Conservation (phyloP, 2,797 vertebrate genomes). For the Scleropages formosus region DNA sequence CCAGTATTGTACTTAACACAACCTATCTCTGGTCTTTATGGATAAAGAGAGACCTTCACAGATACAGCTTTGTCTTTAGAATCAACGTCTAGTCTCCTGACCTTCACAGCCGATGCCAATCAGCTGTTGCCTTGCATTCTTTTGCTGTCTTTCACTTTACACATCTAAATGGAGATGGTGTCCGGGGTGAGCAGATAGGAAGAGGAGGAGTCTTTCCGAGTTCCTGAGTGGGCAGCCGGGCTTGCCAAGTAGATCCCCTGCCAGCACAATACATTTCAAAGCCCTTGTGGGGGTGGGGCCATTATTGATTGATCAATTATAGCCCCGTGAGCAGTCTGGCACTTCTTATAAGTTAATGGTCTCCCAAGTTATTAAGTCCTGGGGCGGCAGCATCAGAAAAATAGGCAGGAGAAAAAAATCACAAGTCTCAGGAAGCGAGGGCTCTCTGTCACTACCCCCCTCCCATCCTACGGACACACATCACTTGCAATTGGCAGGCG, state of each 20-base stretch:
- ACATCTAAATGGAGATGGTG: too few relatives aligned
- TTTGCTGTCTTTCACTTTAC: too few relatives aligned
- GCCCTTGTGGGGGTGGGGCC: constrained; percentile 21
- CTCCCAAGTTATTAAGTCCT: constrained; percentile 48
- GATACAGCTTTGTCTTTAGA: neutral
- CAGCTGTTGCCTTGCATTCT: too few relatives aligned
- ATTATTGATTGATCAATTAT: constrained; percentile 43
- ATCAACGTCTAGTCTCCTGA: too few relatives aligned
- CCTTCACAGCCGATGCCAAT: too few relatives aligned
- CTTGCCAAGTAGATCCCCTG: constrained; percentile 22
- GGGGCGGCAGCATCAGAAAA: constrained; percentile 16
- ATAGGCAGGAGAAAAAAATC: constrained; percentile 9
- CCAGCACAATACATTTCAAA: constrained; percentile 28
- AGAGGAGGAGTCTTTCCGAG: too few relatives aligned
- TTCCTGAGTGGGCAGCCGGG: too few relatives aligned
- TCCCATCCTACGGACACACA: constrained; percentile 38
- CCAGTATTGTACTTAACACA: neutral
- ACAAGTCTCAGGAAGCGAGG: constrained; percentile 27
- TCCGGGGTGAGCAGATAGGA: too few relatives aligned
- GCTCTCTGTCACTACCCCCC: constrained; percentile 41
- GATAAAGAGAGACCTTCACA: neutral
- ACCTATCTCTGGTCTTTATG: neutral
- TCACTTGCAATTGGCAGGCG: constrained; percentile 40
- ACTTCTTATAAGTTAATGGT: constrained; percentile 47
- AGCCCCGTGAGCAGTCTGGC: constrained; percentile 40